phyloP scores from a whole-genome alignment of 2,888 invertebrate genomes.

The Muscina levida region DNA sequence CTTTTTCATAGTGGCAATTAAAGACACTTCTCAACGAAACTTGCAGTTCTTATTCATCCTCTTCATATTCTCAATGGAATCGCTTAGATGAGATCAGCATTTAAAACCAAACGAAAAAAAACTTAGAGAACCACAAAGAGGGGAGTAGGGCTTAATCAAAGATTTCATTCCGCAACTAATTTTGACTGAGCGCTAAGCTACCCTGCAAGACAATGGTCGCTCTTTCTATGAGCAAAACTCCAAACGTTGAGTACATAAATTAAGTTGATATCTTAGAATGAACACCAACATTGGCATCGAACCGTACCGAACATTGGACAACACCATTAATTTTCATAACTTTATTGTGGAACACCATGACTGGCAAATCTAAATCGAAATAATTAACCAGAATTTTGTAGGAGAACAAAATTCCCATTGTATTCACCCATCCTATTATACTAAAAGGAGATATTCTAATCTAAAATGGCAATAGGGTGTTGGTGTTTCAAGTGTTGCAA shows the following conservation, averaged over 20 bases:
- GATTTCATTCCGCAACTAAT: slow-evolving; percentile 63
- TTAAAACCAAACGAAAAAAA: slow-evolving; percentile 39
- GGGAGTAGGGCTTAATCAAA: slow-evolving; percentile 43
- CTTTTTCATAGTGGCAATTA: slow-evolving; percentile 59
- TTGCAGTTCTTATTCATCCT: slow-evolving; percentile 21
- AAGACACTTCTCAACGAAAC: slow-evolving; percentile 5
- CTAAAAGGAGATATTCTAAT: slow-evolving; percentile 7
- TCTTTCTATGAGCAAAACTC: slow-evolving; percentile 40
- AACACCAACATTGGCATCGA: slow-evolving; percentile 1
- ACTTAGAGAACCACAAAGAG: not conserved
- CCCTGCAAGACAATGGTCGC: slow-evolving; percentile 48
- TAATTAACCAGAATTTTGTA: slow-evolving; percentile 42
- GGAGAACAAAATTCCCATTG: slow-evolving; percentile 36
- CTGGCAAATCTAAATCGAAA: slow-evolving; percentile 47
- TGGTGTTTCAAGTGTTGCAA: not conserved
- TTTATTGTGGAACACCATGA: slow-evolving; percentile 53
- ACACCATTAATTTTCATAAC: slow-evolving; percentile 53
- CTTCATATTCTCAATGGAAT: slow-evolving; percentile 29
- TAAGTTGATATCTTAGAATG: slow-evolving; percentile 51
- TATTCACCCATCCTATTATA: too few species aligned
- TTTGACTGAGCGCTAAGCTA: slow-evolving; percentile 59
- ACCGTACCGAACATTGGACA: slow-evolving; percentile 22
- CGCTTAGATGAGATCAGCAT: slow-evolving; percentile 63
- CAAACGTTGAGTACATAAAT: slow-evolving; percentile 58
- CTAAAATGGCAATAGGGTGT: not conserved